A percentile compares a stretch with the other conserved stretches of the same genome.
Evolutionary conservation across 2,888 invertebrate species (phyloP).

Genomic region (Cybosia mesomella): DNA sequence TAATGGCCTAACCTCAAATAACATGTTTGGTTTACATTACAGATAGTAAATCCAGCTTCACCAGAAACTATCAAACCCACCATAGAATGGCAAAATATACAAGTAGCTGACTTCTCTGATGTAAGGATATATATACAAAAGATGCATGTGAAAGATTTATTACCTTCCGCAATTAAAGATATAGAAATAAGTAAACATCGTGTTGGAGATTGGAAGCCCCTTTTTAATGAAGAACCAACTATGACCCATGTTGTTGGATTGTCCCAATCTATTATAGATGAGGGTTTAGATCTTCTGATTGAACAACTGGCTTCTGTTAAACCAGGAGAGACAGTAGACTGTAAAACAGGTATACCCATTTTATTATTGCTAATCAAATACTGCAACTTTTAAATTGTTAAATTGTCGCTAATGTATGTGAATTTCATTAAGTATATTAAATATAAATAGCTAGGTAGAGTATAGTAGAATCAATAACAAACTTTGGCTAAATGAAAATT

Average conservation of each 20-base stretch:
- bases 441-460: no score
- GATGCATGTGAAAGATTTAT: constrained; percentile 57
- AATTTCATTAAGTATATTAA: no score
- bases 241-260: constrained; percentile 73
- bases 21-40: constrained; percentile 29
- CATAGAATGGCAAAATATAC: constrained; percentile 90
- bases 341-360: constrained; percentile 68
- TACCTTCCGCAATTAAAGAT: constrained; percentile 57
- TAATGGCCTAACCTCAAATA: no score
- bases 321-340: constrained; percentile 70
- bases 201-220: constrained; percentile 60
- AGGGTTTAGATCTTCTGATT: constrained; percentile 67
- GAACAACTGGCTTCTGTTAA: constrained; percentile 61
- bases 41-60: constrained; percentile 64
- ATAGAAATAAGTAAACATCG: constrained; percentile 54
- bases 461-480: no score
- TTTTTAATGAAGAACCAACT: constrained; percentile 72
- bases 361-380: background rate
- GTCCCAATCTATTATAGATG: constrained; percentile 61
- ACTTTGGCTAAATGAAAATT: no score
- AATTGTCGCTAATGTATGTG: no score
- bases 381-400: background rate
- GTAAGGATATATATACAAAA: constrained; percentile 85
- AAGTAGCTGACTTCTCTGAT: constrained; percentile 89
- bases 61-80: constrained; percentile 75